Evolutionary conservation across 2,113 vertebrate genomes (phyloP).

Genomic region (Aptenodytes forsteri): DNA sequence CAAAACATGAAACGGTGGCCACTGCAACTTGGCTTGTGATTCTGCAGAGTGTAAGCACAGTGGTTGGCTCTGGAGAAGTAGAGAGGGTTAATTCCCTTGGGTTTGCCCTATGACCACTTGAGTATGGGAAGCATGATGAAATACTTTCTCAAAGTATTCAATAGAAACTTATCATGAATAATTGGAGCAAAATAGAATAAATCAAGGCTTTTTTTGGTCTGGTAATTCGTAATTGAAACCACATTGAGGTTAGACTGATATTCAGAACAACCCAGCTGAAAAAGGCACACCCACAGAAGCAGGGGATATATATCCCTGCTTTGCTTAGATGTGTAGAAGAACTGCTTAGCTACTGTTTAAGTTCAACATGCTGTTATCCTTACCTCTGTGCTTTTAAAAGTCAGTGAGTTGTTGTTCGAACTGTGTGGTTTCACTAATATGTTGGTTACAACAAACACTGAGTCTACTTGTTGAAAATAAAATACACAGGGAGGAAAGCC

Average conservation of each 20-base stretch:
- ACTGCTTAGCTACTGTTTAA: neutral
- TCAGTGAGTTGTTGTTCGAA: neutral
- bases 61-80: neutral
- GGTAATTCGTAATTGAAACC: conserved; percentile 92
- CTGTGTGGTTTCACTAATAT: neutral
- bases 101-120: conserved; percentile 81
- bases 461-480: neutral
- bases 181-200: conserved; percentile 90
- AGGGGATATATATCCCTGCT: neutral
- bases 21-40: neutral
- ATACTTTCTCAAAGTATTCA: conserved; percentile 86
- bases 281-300: conserved; percentile 41
- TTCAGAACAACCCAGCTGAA: conserved; percentile 51
- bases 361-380: neutral
- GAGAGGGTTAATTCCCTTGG: conserved; percentile 75
- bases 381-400: conserved; percentile 1
- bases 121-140: conserved; percentile 84
- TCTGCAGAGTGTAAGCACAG: neutral
- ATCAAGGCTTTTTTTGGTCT: conserved; percentile 82
- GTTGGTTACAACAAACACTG: neutral
- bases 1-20: neutral
- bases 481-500: neutral
- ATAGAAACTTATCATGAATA: conserved; percentile 86
- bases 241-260: conserved; percentile 80
- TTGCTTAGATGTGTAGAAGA: neutral